Base-by-base conservation (phyloP, 2,113 vertebrate species). In the Eretmochelys imbricata region DNA sequence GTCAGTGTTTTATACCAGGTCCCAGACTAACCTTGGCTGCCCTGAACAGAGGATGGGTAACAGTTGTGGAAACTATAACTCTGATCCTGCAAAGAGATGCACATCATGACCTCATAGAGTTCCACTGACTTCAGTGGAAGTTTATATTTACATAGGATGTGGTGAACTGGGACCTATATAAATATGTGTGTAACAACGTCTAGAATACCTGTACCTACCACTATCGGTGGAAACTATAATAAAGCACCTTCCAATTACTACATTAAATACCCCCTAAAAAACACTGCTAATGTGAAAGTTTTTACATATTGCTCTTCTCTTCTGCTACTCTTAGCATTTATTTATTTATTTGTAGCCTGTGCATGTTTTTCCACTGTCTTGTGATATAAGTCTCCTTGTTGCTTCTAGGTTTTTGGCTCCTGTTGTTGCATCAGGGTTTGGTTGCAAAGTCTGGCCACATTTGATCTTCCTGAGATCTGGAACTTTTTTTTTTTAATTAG, bases 321-420 rank as follows among this genome's bases (percentile, higher is more conserved):
- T 50, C 22, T 46, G 16, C 5, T 80, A 69, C 31, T 50, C 51
- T 65, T 31, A 29, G 53, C 62, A 42, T 42, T 42, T 42, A 42
- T 20, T 20, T 54, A 22, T 54, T 53, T 5, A 13, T 82, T 82
- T 31, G 31, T 29, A 31, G 9, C 19, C 10, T 22, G 42, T 59
- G 22, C 19, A 31, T 31, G 42, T 55, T 76, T 55, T 55, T 46
- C 38, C 62, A 42, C 24, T 7, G 29, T 75, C 42, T 9, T 5
- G 87, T 57, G 84, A 54, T 54, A 8, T 84, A 46, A 1, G 10
- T 8, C 5, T 25, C 78, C 13, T 0, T 0, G 3, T 20, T 79
- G 46, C 84, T 84, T 35, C 53, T 75, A n/a, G 8, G 55, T 24
- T n/a, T 80, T 24, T 89, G 72, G 13, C 54, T 84, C 50, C 42